Evolutionary conservation across 2,797 vertebrate species (phyloP), one percentile per base, ranked within the genome.

Genomic region (Triplophysa bombifrons): DNA sequence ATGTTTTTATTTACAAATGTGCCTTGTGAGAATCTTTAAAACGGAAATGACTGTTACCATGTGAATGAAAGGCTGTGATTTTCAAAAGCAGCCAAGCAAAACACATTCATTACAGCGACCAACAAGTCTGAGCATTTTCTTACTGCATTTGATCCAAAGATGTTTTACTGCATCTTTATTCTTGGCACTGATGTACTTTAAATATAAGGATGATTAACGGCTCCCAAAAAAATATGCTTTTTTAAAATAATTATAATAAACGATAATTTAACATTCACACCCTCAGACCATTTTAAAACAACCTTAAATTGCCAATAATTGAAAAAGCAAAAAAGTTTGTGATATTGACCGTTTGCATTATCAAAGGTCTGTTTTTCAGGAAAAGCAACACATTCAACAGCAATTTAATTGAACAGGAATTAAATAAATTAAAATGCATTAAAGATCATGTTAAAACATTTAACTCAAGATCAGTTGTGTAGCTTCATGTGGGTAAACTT

Each of bases 111-210:
- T 64, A 71, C 27, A 7, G 16, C 71, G 53, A 61, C 67, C 19
- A 65, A 71, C 73, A 76, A 58, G 48, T 60, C 60, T 72, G 61
- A 56, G 61, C 48, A 66, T 72, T 65, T 48, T 76, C 46, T 71
- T 48, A 20, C 12, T 44, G 65, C 16, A 17, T 58, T 61, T 56
- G 72, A 25, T 58, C 55, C 9, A 34, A 25, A 10, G 14, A 2
- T 27, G 13, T 34, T 46, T 61, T 38, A 48, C n/a, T 6, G 25
- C 3, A 4, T 53, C 22, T 67, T 68, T 60, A 60, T 1, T n/a
- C 20, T 12, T 76, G n/a, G 41, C 16, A 44, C 48, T 38, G 74
- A 58, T 17, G 55, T 51, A 51, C 27, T 63, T 67, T n/a, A 22
- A 46, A 74, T 20, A 74, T 50, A 63, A 50, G 9, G 4, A 41